Percentiles rank a stretch among this genome's conserved stretches.
These are phyloP conservation scores for Sigmodon hispidus DNA, from an alignment of 2,113 vertebrate species.

Conservation along the genomic window DNA sequence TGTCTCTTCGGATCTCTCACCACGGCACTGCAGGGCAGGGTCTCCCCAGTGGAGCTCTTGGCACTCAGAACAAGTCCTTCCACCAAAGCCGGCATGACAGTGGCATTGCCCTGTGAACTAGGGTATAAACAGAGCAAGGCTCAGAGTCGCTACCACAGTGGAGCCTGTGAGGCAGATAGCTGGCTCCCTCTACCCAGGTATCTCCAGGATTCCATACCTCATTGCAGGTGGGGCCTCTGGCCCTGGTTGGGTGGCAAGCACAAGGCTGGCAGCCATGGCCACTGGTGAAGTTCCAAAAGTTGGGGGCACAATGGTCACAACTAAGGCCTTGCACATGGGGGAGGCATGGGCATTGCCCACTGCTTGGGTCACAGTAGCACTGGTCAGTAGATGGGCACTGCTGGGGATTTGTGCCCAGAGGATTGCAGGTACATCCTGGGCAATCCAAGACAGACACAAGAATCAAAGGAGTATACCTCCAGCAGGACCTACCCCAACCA, in stretches of 20 bases:
- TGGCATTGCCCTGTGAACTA: slow-evolving; percentile 97
- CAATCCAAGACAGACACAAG: neutral
- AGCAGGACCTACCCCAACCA: accelerated
- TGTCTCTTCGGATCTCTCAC: slow-evolving; percentile 82
- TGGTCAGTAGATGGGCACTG: slow-evolving; percentile 90
- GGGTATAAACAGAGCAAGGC: neutral
- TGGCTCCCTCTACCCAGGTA: neutral
- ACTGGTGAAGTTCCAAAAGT: slow-evolving; percentile 95
- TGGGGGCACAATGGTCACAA: slow-evolving; percentile 94
- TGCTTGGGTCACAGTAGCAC: slow-evolving; percentile 91
- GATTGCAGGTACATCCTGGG: slow-evolving; percentile 95
- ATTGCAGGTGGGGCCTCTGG: slow-evolving; percentile 91
- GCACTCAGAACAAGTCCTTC: slow-evolving; percentile 93
- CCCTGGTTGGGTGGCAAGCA: slow-evolving; percentile 90
- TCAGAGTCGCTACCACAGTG: neutral
- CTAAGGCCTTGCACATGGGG: slow-evolving; percentile 91
- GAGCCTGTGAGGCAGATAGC: neutral
- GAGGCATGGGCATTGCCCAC: slow-evolving; percentile 94
- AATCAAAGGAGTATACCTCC: neutral
- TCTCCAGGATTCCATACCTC: slow-evolving; percentile 87
- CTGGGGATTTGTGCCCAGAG: slow-evolving; percentile 90
- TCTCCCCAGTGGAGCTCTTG: slow-evolving; percentile 97
- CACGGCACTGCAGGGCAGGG: slow-evolving; percentile 92
- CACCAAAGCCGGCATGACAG: slow-evolving; percentile 95
- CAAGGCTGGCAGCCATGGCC: slow-evolving; percentile 93